Evolutionary conservation across 2,113 vertebrate genomes (phyloP).

Genomic region (Hipposideros armiger): DNA sequence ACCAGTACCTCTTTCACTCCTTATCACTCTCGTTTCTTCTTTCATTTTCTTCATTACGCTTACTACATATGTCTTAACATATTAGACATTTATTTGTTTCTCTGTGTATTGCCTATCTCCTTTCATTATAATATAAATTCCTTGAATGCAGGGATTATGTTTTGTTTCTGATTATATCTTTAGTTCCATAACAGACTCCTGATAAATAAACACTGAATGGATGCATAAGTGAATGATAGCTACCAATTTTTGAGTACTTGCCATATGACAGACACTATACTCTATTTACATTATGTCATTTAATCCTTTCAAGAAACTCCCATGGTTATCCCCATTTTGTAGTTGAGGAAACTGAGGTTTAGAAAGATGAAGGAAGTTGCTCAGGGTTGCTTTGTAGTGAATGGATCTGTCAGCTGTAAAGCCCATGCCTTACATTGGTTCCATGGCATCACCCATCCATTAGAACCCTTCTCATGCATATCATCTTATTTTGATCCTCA

Average conservation of each 20-base stretch:
- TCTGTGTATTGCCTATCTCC: constrained; percentile 18
- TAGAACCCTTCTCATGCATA: not conserved
- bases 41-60: not conserved
- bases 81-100: not conserved
- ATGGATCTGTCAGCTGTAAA: not conserved
- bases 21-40: not conserved
- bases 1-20: not conserved
- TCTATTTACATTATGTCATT: not conserved
- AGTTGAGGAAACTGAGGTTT: not conserved
- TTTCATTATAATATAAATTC: not conserved
- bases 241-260: not conserved
- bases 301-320: not conserved
- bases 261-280: not conserved
- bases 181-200: not conserved
- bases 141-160: not conserved
- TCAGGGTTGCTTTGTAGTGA: not conserved
- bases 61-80: not conserved
- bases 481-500: not conserved
- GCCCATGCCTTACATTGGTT: not conserved
- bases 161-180: not conserved
- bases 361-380: not conserved
- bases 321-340: not conserved
- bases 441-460: not conserved
- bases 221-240: not conserved
- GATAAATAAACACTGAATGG: not conserved